phyloP scores from a whole-genome alignment of 2,113 vertebrate species.

The Oncorhynchus keta region DNA sequence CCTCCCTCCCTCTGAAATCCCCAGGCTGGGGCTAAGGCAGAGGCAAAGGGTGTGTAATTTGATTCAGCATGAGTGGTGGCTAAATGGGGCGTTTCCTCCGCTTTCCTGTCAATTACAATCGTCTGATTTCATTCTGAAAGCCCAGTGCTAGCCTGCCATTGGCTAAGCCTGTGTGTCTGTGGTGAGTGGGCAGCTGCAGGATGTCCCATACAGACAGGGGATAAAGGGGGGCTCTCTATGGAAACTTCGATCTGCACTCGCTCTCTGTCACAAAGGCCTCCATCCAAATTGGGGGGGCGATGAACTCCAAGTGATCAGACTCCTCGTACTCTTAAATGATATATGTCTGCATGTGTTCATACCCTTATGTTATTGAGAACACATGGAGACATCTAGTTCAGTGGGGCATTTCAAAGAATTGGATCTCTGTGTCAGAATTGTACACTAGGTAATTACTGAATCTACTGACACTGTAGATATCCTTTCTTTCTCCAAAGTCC shows the following conservation, averaged over 20 bases:
- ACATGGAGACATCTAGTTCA: background rate
- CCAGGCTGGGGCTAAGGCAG: constrained; percentile 64
- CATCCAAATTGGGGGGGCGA: constrained; percentile 29
- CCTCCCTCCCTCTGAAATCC: constrained; percentile 60
- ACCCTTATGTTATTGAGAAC: background rate
- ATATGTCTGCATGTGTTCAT: background rate
- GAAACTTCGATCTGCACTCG: constrained; percentile 48
- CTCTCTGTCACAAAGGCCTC: constrained; percentile 32
- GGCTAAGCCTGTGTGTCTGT: constrained; percentile 51
- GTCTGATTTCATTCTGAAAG: constrained; percentile 72
- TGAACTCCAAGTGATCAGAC: constrained; percentile 12
- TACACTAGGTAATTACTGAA: constrained; percentile 4
- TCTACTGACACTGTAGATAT: constrained; percentile 28
- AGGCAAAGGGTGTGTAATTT: constrained; percentile 76
- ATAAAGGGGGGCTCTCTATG: constrained; percentile 28
- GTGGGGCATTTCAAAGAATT: constrained; percentile 1
- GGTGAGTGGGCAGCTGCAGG: constrained; percentile 61
- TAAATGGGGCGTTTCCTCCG: constrained; percentile 76
- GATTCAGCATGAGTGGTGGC: constrained; percentile 74
- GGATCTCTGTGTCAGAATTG: background rate
- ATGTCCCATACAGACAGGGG: constrained; percentile 53
- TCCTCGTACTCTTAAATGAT: background rate
- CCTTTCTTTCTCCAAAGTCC: constrained; percentile 23
- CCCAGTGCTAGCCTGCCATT: constrained; percentile 48
- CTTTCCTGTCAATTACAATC: constrained; percentile 78